Evolutionary conservation across 2,113 vertebrate species (phyloP).

Genomic region (Corythornis cristatus): DNA sequence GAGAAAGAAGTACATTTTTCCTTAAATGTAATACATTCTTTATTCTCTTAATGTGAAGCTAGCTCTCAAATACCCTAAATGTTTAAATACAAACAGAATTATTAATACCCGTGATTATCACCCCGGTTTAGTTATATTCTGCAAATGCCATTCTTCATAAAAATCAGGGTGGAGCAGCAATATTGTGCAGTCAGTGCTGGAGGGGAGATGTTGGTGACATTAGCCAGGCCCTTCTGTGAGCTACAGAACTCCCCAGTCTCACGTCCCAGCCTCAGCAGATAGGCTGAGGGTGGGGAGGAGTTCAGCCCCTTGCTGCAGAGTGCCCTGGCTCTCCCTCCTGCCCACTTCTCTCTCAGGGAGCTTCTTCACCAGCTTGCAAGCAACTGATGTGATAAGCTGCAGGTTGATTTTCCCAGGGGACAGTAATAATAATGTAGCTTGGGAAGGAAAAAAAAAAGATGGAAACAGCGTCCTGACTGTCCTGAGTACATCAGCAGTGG

Average conservation of each 20-base stretch:
- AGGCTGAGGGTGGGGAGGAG: background rate
- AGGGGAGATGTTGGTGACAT: background rate
- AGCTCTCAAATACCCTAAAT: background rate
- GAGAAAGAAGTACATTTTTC: background rate
- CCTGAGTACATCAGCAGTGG: background rate
- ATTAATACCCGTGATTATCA: background rate
- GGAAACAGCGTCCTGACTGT: background rate
- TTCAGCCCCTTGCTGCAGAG: background rate
- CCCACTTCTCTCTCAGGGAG: background rate
- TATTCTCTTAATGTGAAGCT: background rate
- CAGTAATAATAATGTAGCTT: background rate
- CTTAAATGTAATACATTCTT: background rate
- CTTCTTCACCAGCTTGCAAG: background rate
- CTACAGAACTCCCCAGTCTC: background rate
- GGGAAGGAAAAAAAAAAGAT: background rate
- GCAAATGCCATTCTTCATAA: background rate
- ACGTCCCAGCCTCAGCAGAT: background rate
- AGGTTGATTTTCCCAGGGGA: conserved; percentile 11
- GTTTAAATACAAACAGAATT: background rate
- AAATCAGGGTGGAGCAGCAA: background rate
- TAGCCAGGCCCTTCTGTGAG: background rate
- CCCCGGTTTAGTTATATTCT: background rate
- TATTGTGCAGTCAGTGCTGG: rapidly evolving
- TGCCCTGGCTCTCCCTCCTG: background rate
- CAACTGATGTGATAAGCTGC: background rate